Percentiles rank a stretch among this genome's conserved stretches.
Evolutionary conservation across 2,888 invertebrate genomes (phyloP).

Genomic region (Pammene aurita): DNA sequence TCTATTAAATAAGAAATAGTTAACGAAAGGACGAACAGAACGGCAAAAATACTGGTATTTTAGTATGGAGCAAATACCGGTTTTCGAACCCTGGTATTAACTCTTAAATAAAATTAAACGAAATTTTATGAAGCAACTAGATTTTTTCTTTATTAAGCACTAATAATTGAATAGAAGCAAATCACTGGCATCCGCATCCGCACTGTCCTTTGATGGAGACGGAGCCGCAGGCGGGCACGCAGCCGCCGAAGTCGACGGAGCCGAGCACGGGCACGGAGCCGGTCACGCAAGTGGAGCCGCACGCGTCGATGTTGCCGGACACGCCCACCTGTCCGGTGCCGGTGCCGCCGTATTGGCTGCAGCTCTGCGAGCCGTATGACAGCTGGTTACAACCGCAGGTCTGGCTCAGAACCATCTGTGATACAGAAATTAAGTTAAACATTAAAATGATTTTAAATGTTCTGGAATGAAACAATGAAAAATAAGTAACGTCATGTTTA

Average conservation of each 20-base stretch:
- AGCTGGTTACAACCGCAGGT: constrained; percentile 15
- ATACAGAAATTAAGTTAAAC: background rate
- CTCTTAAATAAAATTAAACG: no score
- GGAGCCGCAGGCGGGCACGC: constrained; percentile 51
- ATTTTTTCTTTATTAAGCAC: background rate
- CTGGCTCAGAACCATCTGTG: constrained; percentile 25
- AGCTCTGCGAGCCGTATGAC: constrained; percentile 14
- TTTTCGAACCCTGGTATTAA: no score
- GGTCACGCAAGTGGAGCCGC: constrained; percentile 50
- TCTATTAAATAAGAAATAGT: no score
- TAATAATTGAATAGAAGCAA: no score
- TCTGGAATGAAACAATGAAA: background rate
- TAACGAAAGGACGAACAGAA: no score
- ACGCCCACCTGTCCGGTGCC: constrained; percentile 51
- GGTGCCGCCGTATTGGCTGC: constrained; percentile 47
- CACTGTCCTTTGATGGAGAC: constrained; percentile 41
- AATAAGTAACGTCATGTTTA: no score
- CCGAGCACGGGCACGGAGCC: constrained; percentile 57
- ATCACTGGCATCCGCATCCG: constrained; percentile 6
- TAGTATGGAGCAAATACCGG: no score
- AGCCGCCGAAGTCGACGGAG: constrained; percentile 53
- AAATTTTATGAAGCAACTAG: background rate
- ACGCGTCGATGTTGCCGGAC: constrained; percentile 50
- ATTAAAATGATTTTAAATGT: background rate
- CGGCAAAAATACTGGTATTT: no score